Evolutionary conservation across 92 coral and sea anemone species (phyloP).

Genomic region (Paragorgia papillata): DNA sequence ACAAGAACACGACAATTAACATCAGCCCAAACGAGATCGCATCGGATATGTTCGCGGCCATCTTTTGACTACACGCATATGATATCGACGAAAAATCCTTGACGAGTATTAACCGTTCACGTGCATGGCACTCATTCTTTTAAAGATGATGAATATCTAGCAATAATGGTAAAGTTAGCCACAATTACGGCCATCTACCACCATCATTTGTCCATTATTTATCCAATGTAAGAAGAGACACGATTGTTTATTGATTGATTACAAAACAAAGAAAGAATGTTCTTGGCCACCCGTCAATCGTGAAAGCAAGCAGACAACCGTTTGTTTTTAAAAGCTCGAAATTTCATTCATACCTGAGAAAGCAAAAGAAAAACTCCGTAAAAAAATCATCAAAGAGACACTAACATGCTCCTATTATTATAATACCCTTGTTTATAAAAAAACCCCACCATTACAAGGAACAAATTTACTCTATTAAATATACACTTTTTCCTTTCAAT

Average conservation of each 20-base stretch:
- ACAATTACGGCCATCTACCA: not conserved
- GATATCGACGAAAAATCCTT: not conserved
- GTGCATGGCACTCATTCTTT: too few relatives aligned
- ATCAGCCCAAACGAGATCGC: not conserved
- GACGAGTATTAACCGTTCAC: not conserved
- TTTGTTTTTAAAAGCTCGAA: too few relatives aligned
- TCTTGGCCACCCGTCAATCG: conserved; percentile 23
- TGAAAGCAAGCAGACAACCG: conserved; percentile 39
- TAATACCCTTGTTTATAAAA: too few relatives aligned
- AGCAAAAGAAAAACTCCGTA: not conserved
- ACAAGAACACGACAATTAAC: not conserved
- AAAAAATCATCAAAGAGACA: not conserved
- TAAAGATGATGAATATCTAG: too few relatives aligned
- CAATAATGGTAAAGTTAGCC: not conserved
- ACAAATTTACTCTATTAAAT: too few relatives aligned
- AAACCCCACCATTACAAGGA: too few relatives aligned
- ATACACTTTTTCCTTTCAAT: too few relatives aligned
- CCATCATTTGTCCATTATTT: not conserved
- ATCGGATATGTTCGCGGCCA: not conserved
- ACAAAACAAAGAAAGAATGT: conserved; percentile 36
- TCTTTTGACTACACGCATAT: not conserved
- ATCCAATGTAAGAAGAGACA: not conserved
- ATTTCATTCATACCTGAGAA: not conserved
- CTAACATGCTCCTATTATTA: too few relatives aligned
- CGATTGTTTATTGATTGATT: not conserved